phyloP scores from a whole-genome alignment of 2,113 vertebrate species.

The Catharus minimus region DNA sequence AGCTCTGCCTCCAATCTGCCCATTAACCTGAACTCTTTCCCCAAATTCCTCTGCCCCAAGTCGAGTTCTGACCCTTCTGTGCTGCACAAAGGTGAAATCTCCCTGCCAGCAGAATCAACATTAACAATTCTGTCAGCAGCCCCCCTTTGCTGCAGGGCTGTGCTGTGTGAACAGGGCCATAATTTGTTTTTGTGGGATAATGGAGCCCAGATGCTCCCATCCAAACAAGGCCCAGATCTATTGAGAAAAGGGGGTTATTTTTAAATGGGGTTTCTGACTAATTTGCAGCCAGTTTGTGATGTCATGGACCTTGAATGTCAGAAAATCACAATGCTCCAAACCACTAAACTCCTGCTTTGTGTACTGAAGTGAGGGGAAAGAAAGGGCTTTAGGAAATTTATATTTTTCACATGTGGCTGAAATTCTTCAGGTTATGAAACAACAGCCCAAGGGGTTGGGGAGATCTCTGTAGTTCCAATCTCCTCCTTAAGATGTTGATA shows the following conservation, averaged over 20 bases:
- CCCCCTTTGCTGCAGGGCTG: not conserved
- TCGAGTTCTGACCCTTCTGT: not conserved
- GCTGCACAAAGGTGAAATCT: not conserved
- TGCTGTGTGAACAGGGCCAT: not conserved
- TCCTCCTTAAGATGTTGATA: not conserved
- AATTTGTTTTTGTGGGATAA: not conserved
- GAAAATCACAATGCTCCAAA: conserved; percentile 7
- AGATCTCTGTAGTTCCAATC: not conserved
- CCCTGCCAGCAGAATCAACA: not conserved
- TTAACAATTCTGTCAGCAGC: not conserved
- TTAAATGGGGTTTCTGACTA: not conserved
- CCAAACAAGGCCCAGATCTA: not conserved
- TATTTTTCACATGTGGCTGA: not conserved
- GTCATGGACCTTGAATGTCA: not conserved
- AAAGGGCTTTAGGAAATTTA: not conserved
- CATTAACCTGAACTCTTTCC: not conserved
- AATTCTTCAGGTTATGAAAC: not conserved
- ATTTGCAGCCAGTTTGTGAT: conserved; percentile 34
- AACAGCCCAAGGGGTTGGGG: rapidly evolving
- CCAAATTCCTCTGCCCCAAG: not conserved
- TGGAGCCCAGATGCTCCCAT: not conserved
- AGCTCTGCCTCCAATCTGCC: not conserved
- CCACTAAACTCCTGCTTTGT: not conserved
- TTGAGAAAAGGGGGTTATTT: not conserved
- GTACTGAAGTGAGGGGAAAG: not conserved